Evolutionary conservation across 1,140 invertebrate genomes (phyloP), one percentile per base, ranked within the genome.

Genomic region (Zophobas atratus): DNA sequence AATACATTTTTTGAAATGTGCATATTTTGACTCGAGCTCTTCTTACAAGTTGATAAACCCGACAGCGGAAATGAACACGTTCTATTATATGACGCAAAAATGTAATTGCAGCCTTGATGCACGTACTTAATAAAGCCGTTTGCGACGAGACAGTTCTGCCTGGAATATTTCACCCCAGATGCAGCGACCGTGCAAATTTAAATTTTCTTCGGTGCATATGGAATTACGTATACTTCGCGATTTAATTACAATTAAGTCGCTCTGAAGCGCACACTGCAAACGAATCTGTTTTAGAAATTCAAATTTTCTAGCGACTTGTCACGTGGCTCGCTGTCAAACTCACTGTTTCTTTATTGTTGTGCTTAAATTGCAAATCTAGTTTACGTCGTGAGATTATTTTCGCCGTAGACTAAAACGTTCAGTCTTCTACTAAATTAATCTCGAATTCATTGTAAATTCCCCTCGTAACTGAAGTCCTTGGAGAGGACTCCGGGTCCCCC

Each of bases 401-500:
- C 49, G 49, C n/a, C 56, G 39, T 73, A 73, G 39, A 73, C 71
- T 77, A 72, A 77, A 77, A 70, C 35, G 76, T 72, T 77, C 53
- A 70, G 53, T 77, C 76, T 77, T 77, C 76, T 73, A 70, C 76
- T 72, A 77, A 77, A 77, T 77, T 77, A 77, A 77, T 77, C 72
- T 72, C 70, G 67, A 60, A 77, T 77, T 77, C 76, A 51, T 56
- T 71, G 67, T 73, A 55, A 72, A 72, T 77, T 71, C 67, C 76
- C 75, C 76, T 60, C 71, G 71, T 73, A 6, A 38, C 49, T 38
- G 63, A 43, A 39, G 63, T 51, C 49, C 49, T 67, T 43, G n/a
- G 60, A 67, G 60, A 39, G 60, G 41, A 57, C 6, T 46, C 49
- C 49, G 34, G 32, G 49, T 53, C 5, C 55, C 36, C 60, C 60